phyloP scores from a whole-genome alignment of 2,797 vertebrate species.

The Schizothorax lantsangensis region DNA sequence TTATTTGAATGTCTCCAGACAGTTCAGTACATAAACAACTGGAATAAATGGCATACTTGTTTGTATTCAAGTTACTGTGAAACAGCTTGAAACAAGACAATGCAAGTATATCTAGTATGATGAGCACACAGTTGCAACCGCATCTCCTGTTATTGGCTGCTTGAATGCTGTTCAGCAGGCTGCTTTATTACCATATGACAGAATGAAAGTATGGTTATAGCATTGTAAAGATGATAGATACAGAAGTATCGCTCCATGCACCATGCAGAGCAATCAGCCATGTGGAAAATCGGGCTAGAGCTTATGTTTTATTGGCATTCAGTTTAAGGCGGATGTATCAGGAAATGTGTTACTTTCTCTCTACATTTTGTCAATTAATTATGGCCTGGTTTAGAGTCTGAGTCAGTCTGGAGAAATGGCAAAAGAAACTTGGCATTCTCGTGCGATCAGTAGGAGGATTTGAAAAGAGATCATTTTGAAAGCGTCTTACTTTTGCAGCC shows the following conservation, averaged over 20 bases:
- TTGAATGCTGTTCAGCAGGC: constrained; percentile 26
- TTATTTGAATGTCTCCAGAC: constrained; percentile 1
- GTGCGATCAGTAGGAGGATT: constrained; percentile 38
- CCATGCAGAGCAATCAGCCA: constrained; percentile 22
- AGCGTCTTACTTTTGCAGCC: constrained; percentile 39
- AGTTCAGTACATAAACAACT: background rate
- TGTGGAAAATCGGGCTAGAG: constrained; percentile 10
- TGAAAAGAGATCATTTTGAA: constrained; percentile 51
- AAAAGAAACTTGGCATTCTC: constrained; percentile 12
- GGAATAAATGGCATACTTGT: background rate
- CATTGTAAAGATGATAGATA: constrained; percentile 37
- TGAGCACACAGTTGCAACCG: constrained; percentile 5
- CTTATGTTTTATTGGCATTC: constrained; percentile 17
- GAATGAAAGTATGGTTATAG: background rate
- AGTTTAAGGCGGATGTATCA: constrained; percentile 18
- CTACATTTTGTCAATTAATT: constrained; percentile 36
- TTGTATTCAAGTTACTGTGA: background rate
- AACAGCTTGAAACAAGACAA: constrained; percentile 11
- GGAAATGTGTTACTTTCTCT: constrained; percentile 23
- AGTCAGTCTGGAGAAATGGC: constrained; percentile 44
- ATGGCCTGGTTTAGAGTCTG: constrained; percentile 38
- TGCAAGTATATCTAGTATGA: constrained; percentile 5
- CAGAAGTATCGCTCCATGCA: constrained; percentile 10
- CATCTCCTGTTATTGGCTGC: background rate
- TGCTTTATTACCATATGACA: constrained; percentile 38